A percentile compares a stretch with the other conserved stretches of the same genome.
Conservation (phyloP, 2,113 vertebrate genomes). For the Pachycephala philippinensis region DNA sequence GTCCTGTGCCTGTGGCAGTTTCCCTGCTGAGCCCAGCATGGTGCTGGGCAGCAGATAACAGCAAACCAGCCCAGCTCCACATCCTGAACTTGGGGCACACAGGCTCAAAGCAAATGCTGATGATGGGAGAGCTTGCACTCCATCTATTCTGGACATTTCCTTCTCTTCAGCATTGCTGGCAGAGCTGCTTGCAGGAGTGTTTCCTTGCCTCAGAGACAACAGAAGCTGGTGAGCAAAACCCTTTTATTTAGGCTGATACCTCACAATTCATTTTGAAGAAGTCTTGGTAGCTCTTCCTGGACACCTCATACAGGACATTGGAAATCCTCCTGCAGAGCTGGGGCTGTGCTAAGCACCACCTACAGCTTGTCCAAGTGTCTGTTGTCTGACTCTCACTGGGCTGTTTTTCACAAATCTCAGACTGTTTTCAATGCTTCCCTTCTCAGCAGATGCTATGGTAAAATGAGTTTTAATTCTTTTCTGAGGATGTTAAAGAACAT, state of each 20-base stretch:
- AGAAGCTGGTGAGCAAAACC: background rate
- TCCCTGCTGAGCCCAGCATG: fast-evolving
- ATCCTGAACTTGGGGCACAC: background rate
- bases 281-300: background rate
- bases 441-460: background rate
- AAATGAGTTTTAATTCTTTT: background rate
- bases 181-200: background rate
- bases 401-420: background rate
- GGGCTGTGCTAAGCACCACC: background rate
- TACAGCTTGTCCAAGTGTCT: background rate
- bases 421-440: background rate
- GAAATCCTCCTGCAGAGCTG: background rate
- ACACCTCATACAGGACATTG: background rate
- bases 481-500: background rate
- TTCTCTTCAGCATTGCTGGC: background rate
- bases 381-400: background rate
- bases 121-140: background rate
- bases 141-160: background rate
- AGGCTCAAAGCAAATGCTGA: background rate
- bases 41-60: background rate
- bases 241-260: background rate
- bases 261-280: background rate
- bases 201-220: background rate
- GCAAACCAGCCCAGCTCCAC: background rate
- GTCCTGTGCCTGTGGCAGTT: background rate